Percentiles rank a stretch among this genome's conserved stretches.
Evolutionary conservation across 2,113 vertebrate species (phyloP).

Genomic region (Melospiza georgiana): DNA sequence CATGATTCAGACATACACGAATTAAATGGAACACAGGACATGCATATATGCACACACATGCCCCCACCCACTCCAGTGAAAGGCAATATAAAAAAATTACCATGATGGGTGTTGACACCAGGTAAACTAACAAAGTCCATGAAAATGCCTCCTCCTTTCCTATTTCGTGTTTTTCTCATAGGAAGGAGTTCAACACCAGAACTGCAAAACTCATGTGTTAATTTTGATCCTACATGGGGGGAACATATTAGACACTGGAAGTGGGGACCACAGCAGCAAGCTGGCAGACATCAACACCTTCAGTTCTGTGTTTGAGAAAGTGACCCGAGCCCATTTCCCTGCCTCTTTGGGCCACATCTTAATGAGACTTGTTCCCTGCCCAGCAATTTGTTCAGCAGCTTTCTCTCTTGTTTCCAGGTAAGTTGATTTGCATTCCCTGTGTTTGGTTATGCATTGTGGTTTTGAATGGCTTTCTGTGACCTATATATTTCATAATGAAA

Average conservation of each 20-base stretch:
- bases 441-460: neutral
- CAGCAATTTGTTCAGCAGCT: slow-evolving; percentile 92
- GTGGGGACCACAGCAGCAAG: slow-evolving; percentile 87
- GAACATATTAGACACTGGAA: slow-evolving; percentile 88
- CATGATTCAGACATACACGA: neutral
- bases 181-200: slow-evolving; percentile 75
- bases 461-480: neutral
- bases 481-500: neutral
- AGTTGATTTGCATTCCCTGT: slow-evolving; percentile 57
- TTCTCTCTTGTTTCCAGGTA: slow-evolving; percentile 95
- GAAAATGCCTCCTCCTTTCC: neutral
- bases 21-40: neutral
- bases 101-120: neutral
- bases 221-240: slow-evolving; percentile 94
- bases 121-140: neutral
- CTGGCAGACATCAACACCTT: slow-evolving; percentile 87
- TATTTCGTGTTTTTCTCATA: slow-evolving; percentile 10
- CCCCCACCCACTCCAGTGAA: neutral
- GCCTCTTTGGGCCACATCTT: slow-evolving; percentile 88
- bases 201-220: slow-evolving; percentile 90
- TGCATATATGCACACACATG: accelerated
- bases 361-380: slow-evolving; percentile 91
- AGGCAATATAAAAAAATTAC: neutral
- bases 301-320: slow-evolving; percentile 90
- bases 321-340: slow-evolving; percentile 89